These are phyloP conservation scores for Drosophila maculinotata DNA, from an alignment of 2,888 invertebrate species.

Conservation along the genomic window DNA sequence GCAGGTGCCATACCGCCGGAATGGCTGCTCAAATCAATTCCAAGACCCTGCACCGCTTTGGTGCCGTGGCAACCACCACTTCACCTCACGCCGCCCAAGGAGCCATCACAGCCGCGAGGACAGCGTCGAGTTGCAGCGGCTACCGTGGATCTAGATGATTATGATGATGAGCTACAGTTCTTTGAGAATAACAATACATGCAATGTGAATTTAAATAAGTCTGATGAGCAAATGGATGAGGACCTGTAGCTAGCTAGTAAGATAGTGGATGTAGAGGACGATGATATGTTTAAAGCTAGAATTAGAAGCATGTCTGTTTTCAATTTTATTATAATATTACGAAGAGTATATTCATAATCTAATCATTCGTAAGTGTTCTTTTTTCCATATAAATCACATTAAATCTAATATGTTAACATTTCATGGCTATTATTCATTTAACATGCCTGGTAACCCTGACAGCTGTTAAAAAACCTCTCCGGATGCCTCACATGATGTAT, in stretches of 20 bases:
- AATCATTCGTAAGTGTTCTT: conserved; percentile 20
- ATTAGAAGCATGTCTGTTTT: conserved; percentile 35
- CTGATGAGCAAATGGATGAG: conserved; percentile 83
- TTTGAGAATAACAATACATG: conserved; percentile 83
- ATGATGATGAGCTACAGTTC: conserved; percentile 77
- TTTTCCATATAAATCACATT: conserved; percentile 28
- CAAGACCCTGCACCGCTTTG: conserved; percentile 91
- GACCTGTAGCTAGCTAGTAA: conserved; percentile 68
- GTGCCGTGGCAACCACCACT: conserved; percentile 93
- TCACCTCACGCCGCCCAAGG: conserved; percentile 41
- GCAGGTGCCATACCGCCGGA: conserved; percentile 89
- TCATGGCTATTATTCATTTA: conserved; percentile 1
- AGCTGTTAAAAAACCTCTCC: no score
- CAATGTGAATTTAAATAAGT: conserved; percentile 85
- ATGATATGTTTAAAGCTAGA: conserved; percentile 29
- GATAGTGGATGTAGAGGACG: conserved; percentile 16
- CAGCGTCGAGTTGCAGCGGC: background rate
- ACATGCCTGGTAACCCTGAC: conserved; percentile 4
- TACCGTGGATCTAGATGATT: conserved; percentile 65
- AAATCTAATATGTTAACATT: conserved; percentile 28
- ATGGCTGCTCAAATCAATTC: conserved; percentile 86
- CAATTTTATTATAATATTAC: conserved; percentile 31
- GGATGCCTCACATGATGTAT: no score
- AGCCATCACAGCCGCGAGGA: conserved; percentile 12
- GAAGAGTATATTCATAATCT: conserved; percentile 34